These are phyloP conservation scores for Oreochromis aureus DNA, from an alignment of 2,113 vertebrate species.

Conservation along the genomic window DNA sequence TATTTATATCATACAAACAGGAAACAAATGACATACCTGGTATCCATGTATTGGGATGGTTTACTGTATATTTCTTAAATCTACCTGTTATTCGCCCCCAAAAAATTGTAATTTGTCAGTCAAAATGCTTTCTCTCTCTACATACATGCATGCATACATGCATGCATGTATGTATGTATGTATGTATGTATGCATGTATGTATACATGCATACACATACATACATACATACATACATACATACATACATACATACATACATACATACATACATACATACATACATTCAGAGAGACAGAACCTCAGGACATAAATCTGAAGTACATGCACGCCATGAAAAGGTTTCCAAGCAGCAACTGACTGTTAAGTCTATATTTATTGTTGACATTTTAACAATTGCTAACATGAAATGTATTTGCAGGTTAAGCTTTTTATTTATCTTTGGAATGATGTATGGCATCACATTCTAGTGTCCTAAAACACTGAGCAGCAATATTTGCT, in stretches of 20 bases:
- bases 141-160: background rate
- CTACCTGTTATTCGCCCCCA: background rate
- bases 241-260: background rate
- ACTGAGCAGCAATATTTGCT: background rate
- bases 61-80: background rate
- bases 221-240: too few species aligned
- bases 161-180: too few species aligned
- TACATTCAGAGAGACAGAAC: background rate
- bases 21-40: background rate
- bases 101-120: background rate
- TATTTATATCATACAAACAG: too few species aligned
- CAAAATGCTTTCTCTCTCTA: background rate
- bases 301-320: background rate
- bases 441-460: background rate
- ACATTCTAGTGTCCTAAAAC: background rate
- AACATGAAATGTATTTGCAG: background rate
- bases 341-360: background rate
- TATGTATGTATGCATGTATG: too few species aligned
- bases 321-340: background rate
- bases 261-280: background rate
- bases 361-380: background rate
- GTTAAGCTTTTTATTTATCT: background rate
- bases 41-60: background rate
- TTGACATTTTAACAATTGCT: background rate
- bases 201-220: too few species aligned